phyloP scores from a whole-genome alignment of 2,888 invertebrate species.

The Empis stercorea region DNA sequence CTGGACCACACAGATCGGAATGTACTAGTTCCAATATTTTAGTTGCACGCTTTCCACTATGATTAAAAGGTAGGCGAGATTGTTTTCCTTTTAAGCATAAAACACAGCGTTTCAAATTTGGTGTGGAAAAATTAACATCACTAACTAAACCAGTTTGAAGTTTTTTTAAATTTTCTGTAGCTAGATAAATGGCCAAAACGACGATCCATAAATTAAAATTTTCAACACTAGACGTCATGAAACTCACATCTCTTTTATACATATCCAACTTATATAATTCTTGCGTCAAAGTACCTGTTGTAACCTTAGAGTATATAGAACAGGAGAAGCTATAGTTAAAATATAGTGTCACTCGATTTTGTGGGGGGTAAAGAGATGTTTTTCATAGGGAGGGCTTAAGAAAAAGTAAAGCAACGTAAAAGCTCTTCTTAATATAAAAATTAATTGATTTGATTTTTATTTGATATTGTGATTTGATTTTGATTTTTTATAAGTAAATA shows the following conservation, averaged over 20 bases:
- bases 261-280: slow-evolving; percentile 1
- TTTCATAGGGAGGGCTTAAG: too few species aligned
- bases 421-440: too few species aligned
- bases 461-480: too few species aligned
- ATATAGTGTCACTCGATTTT: too few species aligned
- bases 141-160: background rate
- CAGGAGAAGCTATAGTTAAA: too few species aligned
- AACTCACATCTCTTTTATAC: background rate
- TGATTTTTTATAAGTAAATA: too few species aligned
- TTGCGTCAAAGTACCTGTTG: background rate
- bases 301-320: too few species aligned
- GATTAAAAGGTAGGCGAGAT: slow-evolving; percentile 12
- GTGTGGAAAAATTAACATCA: background rate
- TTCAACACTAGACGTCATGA: background rate
- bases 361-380: too few species aligned
- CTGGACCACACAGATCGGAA: slow-evolving; percentile 13
- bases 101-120: slow-evolving; percentile 14
- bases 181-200: slow-evolving; percentile 10
- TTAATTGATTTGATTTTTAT: too few species aligned
- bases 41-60: slow-evolving; percentile 10
- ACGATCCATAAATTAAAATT: slow-evolving; percentile 11
- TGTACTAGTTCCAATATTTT: slow-evolving; percentile 14
- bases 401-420: too few species aligned
- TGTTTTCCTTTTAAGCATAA: slow-evolving; percentile 16
- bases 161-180: background rate